Evolutionary conservation across 2,888 invertebrate genomes (phyloP).

Genomic region (Leistus spinibarbis): DNA sequence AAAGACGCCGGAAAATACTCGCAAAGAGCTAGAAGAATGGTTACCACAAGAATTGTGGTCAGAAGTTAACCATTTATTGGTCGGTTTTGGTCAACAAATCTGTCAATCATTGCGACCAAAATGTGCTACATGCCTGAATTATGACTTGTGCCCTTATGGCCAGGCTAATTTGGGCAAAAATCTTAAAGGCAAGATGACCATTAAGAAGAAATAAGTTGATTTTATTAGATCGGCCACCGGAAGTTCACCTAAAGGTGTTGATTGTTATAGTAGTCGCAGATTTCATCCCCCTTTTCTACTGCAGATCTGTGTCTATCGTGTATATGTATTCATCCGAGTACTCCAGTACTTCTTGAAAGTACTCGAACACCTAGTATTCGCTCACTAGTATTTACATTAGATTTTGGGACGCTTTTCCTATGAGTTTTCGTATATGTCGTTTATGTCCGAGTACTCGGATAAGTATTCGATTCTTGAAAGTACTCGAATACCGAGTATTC

Average conservation of each 20-base stretch:
- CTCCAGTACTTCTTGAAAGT: no score
- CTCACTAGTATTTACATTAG: no score
- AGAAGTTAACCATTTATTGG: conserved; percentile 87
- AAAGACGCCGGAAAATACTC: conserved; percentile 87
- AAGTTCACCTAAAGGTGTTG: no score
- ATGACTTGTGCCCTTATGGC: conserved; percentile 77
- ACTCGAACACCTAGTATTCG: conserved; percentile 30
- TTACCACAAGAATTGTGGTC: conserved; percentile 84
- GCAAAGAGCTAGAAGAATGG: conserved; percentile 84
- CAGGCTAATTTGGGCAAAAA: conserved; percentile 49
- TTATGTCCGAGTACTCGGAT: no score
- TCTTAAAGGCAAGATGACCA: conserved; percentile 41
- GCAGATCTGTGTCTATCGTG: no score
- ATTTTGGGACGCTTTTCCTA: no score
- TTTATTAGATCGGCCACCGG: not conserved
- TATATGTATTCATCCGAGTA: no score
- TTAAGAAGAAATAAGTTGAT: conserved; percentile 19
- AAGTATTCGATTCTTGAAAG: no score
- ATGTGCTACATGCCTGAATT: conserved; percentile 84
- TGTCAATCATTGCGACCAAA: conserved; percentile 84
- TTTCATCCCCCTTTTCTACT: no score
- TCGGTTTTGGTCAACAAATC: conserved; percentile 96
- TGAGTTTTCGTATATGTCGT: no score
- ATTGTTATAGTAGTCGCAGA: no score
- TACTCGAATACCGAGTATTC: no score